phyloP scores from a whole-genome alignment of 2,113 vertebrate species.

The Pluvialis apricaria region DNA sequence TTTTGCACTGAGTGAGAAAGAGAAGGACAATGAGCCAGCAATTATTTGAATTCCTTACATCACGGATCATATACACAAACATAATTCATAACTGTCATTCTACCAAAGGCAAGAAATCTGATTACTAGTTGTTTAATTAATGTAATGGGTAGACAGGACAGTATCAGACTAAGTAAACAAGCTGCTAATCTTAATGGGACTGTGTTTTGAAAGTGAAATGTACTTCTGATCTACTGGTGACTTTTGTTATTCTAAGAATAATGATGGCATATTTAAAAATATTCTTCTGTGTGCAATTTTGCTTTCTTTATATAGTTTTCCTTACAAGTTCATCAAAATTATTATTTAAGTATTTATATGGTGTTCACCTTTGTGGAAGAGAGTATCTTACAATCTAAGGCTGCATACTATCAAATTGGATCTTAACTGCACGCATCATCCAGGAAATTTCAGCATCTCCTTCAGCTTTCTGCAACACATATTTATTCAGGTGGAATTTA shows the following conservation, averaged over 20 bases:
- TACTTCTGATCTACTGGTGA: not conserved
- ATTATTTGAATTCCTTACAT: not conserved
- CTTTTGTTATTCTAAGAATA: not conserved
- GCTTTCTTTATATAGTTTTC: not conserved
- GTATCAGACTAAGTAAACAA: constrained; percentile 9
- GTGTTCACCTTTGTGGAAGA: not conserved
- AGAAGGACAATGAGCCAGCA: not conserved
- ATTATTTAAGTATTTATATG: not conserved
- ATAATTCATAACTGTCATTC: not conserved
- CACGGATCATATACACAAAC: not conserved
- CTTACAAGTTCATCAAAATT: not conserved
- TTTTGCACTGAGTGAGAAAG: not conserved
- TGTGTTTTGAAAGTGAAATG: not conserved
- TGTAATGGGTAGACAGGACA: not conserved
- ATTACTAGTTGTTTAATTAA: not conserved
- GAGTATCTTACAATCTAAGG: not conserved
- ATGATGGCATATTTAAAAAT: not conserved
- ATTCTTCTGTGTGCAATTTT: not conserved
- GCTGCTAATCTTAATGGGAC: not conserved
- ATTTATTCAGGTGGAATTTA: constrained; percentile 54
- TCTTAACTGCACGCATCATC: constrained; percentile 1
- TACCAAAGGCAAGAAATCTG: not conserved
- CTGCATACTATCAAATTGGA: not conserved
- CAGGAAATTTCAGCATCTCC: constrained; percentile 12
- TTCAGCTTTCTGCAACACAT: not conserved